A percentile compares a stretch with the other conserved stretches of the same genome.
These are phyloP conservation scores for Caenorhabditis sp. DNA, from an alignment of 2,888 invertebrate genomes.

Conservation along the genomic window DNA sequence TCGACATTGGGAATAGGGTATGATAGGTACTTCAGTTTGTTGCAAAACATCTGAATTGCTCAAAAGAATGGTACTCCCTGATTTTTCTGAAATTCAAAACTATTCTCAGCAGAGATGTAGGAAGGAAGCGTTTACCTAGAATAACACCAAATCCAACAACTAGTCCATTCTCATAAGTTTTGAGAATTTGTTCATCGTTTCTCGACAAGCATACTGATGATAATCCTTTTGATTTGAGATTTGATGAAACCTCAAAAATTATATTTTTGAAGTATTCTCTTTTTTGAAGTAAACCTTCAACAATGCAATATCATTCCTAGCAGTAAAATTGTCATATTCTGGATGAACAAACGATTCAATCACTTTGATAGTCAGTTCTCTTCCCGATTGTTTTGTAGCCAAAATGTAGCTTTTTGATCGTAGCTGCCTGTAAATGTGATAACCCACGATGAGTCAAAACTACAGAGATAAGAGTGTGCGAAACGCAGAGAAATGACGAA, in stretches of 20 bases:
- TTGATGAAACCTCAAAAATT: constrained; percentile 3
- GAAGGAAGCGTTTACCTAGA: constrained; percentile 34
- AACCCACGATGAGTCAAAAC: no score
- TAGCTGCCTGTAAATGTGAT: constrained; percentile 31
- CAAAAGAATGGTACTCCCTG: neutral
- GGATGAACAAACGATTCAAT: constrained; percentile 32
- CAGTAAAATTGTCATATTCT: constrained; percentile 35
- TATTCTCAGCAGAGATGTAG: no score
- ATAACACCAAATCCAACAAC: constrained; percentile 51
- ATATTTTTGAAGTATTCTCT: no score
- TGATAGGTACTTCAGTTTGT: constrained; percentile 40
- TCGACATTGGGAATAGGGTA: constrained; percentile 24
- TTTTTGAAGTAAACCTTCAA: no score
- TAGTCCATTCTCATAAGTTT: constrained; percentile 24
- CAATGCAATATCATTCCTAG: constrained; percentile 50
- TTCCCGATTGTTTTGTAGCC: neutral
- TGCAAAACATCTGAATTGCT: constrained; percentile 15
- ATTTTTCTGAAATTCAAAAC: constrained; percentile 1
- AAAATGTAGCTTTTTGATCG: neutral
- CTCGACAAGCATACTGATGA: constrained; percentile 38
- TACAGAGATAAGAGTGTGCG: no score
- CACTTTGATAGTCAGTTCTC: constrained; percentile 15
- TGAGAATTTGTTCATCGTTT: constrained; percentile 33
- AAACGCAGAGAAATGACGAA: no score
- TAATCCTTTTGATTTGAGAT: constrained; percentile 27